Evolutionary conservation across 2,797 vertebrate species (phyloP).

Genomic region (Eleutherodactylus coqui): DNA sequence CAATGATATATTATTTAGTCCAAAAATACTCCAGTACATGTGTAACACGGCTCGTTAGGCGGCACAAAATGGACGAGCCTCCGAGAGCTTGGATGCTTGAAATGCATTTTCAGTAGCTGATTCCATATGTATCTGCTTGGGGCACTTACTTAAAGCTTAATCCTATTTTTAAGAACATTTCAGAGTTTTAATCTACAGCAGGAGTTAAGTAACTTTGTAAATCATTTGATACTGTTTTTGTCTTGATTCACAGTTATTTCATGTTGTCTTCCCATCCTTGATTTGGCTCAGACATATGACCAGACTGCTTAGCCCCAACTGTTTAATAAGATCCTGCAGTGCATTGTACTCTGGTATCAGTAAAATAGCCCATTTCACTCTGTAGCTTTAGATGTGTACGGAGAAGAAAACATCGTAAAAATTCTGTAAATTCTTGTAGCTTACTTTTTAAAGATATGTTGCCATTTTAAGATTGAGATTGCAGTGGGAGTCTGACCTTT

Average conservation of each 20-base stretch:
- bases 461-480: too few species aligned
- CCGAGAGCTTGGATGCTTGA: neutral
- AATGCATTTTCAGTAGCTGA: neutral
- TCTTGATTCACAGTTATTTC: neutral
- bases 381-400: too few species aligned
- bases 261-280: neutral
- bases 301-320: neutral
- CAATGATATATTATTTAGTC: neutral
- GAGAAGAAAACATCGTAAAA: too few species aligned
- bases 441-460: too few species aligned
- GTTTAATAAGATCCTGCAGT: neutral
- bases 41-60: neutral
- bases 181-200: neutral
- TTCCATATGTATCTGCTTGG: neutral
- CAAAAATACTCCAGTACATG: neutral
- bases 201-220: neutral
- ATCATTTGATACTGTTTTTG: neutral
- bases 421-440: too few species aligned
- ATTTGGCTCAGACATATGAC: neutral
- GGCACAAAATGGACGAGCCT: neutral
- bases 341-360: neutral
- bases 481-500: too few species aligned
- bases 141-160: neutral
- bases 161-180: neutral
- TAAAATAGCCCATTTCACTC: too few species aligned